Conservation (phyloP, 2,113 vertebrate species). For the Tichodroma muraria region DNA sequence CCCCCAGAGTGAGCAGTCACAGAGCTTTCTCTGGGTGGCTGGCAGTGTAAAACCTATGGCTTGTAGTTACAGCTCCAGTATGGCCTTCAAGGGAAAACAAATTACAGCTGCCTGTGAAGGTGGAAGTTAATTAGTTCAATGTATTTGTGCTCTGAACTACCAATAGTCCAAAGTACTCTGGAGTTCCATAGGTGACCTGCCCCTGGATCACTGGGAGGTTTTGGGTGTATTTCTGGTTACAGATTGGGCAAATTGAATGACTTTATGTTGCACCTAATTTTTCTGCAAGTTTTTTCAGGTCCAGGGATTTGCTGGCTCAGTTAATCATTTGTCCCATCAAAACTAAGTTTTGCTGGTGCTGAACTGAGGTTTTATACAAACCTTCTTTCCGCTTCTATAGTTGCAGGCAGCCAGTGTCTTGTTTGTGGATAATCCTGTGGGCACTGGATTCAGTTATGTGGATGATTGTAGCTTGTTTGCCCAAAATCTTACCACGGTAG, state of each 20-base stretch:
- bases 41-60: background rate
- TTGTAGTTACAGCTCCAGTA: background rate
- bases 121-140: background rate
- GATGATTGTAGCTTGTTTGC: conserved; percentile 72
- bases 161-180: background rate
- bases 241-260: background rate
- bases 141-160: background rate
- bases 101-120: background rate
- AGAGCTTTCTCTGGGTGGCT: background rate
- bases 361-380: background rate
- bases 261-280: background rate
- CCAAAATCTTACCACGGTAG: conserved; percentile 77
- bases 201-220: background rate
- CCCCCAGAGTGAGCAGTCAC: no score
- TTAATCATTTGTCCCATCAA: background rate
- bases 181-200: background rate
- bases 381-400: conserved; percentile 53
- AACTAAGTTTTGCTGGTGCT: background rate
- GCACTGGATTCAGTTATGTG: conserved; percentile 89
- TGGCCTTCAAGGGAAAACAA: background rate
- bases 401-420: conserved; percentile 83
- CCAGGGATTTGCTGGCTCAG: background rate
- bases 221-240: background rate
- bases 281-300: background rate
- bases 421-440: conserved; percentile 96